Evolutionary conservation across 2,113 vertebrate species (phyloP).

Genomic region (Fulmarus glacialis): DNA sequence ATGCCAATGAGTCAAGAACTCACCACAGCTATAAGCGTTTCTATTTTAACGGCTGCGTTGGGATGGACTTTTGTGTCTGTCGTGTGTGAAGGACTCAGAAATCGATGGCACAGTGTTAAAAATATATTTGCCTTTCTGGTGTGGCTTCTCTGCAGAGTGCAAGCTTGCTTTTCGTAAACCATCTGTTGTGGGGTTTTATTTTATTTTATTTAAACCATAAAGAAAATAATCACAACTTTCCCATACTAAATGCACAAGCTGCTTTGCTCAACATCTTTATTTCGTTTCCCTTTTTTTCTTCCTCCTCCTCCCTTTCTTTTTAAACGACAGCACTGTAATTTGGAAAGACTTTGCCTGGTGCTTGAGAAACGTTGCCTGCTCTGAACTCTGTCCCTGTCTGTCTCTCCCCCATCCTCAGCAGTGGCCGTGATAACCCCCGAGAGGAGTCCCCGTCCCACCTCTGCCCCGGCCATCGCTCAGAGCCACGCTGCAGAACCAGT

Average conservation of each 20-base stretch:
- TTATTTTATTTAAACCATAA: background rate
- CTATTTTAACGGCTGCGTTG: background rate
- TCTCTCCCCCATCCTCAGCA: slow-evolving; percentile 21
- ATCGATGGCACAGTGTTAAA: background rate
- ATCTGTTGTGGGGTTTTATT: background rate
- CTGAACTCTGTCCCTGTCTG: background rate
- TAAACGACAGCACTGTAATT: background rate
- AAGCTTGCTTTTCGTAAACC: slow-evolving; percentile 54
- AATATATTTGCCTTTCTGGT: slow-evolving; percentile 30
- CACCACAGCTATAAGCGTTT: background rate
- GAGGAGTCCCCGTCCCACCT: slow-evolving; percentile 88
- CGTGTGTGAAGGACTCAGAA: background rate
- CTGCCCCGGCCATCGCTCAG: slow-evolving; percentile 89
- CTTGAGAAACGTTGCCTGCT: background rate
- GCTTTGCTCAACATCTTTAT: slow-evolving; percentile 47
- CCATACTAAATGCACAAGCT: slow-evolving; percentile 21
- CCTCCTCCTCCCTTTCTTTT: background rate
- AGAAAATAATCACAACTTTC: background rate
- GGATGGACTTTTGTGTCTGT: background rate
- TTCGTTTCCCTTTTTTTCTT: background rate
- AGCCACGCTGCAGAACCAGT: slow-evolving; percentile 77
- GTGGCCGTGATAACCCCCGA: slow-evolving; percentile 86
- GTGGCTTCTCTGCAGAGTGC: slow-evolving; percentile 50
- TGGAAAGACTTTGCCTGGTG: background rate
- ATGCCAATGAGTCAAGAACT: background rate